Conservation (phyloP, 2,888 invertebrate species). For the Noctuana brunneofusca region DNA sequence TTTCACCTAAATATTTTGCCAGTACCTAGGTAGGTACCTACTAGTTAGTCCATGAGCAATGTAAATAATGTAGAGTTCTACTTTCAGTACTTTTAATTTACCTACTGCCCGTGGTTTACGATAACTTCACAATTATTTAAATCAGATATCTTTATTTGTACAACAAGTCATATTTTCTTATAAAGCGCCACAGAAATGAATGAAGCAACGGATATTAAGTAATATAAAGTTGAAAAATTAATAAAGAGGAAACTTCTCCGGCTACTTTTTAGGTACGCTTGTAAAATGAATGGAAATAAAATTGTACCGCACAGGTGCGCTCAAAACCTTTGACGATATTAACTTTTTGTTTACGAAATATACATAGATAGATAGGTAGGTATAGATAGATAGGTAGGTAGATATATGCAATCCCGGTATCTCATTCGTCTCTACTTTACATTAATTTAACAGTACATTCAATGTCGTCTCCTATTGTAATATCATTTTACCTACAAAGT, state of each 20-base stretch:
- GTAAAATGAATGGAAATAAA: constrained; percentile 82
- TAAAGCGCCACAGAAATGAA: constrained; percentile 52
- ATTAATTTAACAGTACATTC: too few relatives aligned
- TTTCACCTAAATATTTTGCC: too few relatives aligned
- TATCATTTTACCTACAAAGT: too few relatives aligned
- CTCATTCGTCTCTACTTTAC: too few relatives aligned
- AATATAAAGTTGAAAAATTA: constrained; percentile 83
- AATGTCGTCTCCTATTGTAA: too few relatives aligned
- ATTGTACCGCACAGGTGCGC: constrained; percentile 80
- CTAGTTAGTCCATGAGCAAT: too few relatives aligned
- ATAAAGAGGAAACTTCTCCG: constrained; percentile 80
- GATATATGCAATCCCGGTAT: too few relatives aligned
- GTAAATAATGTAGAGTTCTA: too few relatives aligned
- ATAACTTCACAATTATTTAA: constrained; percentile 4
- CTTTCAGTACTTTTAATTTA: too few relatives aligned
- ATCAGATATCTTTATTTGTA: constrained; percentile 27
- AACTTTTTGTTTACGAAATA: constrained; percentile 64
- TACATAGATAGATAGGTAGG: constrained; percentile 28
- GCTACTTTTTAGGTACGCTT: constrained; percentile 79
- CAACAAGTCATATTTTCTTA: constrained; percentile 29
- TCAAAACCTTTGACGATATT: constrained; percentile 79
- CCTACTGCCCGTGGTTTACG: not conserved
- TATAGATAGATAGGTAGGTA: too few relatives aligned
- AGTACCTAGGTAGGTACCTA: too few relatives aligned
- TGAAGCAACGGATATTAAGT: constrained; percentile 74